Evolutionary conservation across 2,113 vertebrate species (phyloP), one percentile per base, ranked within the genome.

Genomic region (Xenopus borealis): DNA sequence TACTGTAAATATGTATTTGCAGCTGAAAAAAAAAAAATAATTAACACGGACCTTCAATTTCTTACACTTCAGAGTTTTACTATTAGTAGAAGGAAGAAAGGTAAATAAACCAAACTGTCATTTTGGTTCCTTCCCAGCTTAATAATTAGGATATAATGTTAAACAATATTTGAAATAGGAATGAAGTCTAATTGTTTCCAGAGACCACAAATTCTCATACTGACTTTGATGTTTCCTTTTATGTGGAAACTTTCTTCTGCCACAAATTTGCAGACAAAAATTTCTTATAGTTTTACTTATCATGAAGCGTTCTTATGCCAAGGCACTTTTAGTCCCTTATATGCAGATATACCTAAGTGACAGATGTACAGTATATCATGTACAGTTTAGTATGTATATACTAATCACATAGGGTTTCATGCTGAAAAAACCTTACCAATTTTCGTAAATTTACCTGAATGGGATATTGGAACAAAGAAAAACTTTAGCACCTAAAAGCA

Each of bases 111-210:
- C 63, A 0, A 40, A 40, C 33, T 40, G 10, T 33, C 47, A 55
- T 66, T 65, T 65, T 12, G 55, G 7, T 64, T 18, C 23, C 23
- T 18, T 55, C 20, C 44, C 46, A 72, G 47, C 55, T n/a, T 53
- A 64, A 72, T 55, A 18, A 45, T 70, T 55, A n/a, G 18, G 59
- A 45, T 57, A 16, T 61, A 71, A 71, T 58, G 53, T 44, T 45
- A 71, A 62, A 62, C 69, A 71, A 19, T 46, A 71, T 33, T 13
- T 23, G 8, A 68, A 20, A 55, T 57, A 71, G 69, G 58, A 69
- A 58, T 33, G 30, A 40, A 17, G 47, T 71, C 40, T 71, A 71
- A 71, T 71, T 71, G 61, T 13, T 62, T 71, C 58, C 69, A 71
- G 69, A 44, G 23, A 27, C 23, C 23, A 27, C 12, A 46, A 58